A percentile compares a stretch with the other conserved stretches of the same genome.
Conservation (phyloP, 2,113 vertebrate species). For the Anarhynchus alexandrinus region DNA sequence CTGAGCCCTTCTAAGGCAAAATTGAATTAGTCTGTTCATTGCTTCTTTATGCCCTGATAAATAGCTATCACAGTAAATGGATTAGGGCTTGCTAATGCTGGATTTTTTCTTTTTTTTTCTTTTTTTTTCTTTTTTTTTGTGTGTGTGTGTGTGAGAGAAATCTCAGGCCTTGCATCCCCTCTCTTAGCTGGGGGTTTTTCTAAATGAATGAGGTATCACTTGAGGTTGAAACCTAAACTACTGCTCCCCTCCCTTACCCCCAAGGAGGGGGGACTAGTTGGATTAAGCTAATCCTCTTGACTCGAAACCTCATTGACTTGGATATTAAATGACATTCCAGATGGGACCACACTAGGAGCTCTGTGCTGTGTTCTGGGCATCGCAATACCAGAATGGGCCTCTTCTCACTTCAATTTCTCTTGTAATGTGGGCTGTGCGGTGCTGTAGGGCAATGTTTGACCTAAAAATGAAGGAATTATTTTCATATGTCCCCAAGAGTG, state of each 20-base stretch:
- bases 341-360: conserved; percentile 47
- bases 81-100: neutral
- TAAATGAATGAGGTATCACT: conserved; percentile 42
- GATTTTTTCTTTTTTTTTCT: neutral
- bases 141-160: neutral
- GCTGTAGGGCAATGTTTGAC: conserved; percentile 52
- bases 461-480: conserved; percentile 57
- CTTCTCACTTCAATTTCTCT: neutral
- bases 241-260: conserved; percentile 24
- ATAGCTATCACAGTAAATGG: neutral
- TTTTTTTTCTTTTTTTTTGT: too few species aligned
- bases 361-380: neutral
- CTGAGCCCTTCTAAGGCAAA: neutral
- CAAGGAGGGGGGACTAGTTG: neutral
- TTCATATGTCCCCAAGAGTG: conserved; percentile 47
- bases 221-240: conserved; percentile 26
- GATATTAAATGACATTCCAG: conserved; percentile 36
- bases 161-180: neutral
- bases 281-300: conserved; percentile 1
- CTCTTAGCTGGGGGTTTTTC: neutral
- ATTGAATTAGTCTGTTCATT: neutral
- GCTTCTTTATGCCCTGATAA: neutral
- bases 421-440: conserved; percentile 14
- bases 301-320: conserved; percentile 6
- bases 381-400: neutral